Base-by-base conservation (phyloP, 53 echinoderm and acorn worm species). In the Apostichopus leukothele region DNA sequence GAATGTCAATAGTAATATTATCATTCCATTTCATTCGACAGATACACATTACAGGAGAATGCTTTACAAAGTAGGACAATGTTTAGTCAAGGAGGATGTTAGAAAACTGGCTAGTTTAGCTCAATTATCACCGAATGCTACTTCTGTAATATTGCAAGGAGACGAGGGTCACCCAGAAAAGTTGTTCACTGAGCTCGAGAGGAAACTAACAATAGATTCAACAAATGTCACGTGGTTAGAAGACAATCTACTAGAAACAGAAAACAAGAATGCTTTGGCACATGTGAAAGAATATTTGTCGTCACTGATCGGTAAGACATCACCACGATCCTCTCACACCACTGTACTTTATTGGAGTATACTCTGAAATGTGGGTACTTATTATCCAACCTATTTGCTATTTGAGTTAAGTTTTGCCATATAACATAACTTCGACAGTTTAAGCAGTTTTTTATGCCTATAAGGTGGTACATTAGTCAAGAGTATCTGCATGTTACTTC, bases 81-180 rank as follows among this genome's bases (percentile, higher is more conserved):
- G 81, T 54, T 59, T 81, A 9, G 18, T n/a, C 18, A 81, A 81
- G 59, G 81, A 21, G 14, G 59, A 81, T 59, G 55, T 55, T 7
- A 21, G 59, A 18, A 22, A 20, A 22, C 25, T 81, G 9, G 55
- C 81, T n/a, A 19, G 21, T 0, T 1, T 81, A 22, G 81, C 81
- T 57, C 21, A 23, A 1, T 55, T 81, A 18, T 12, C 54, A 18
- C 20, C 60, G 20, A 81, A 25, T n/a, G 81, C 53, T n/a, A 81
- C 4, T 54, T 50, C 39, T 81, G 55, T 7, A 59, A 11, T 81
- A n/a, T 22, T 10, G 9, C 22, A 22, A 20, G 59, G 59, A 55
- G 81, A 19, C n/a, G 81, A 59, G 77, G 52, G 52, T 7, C 21
- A 23, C 14, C n/a, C 60, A 9, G 55, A 11, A 11, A 51, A 55